These are phyloP conservation scores for Phaetusa simplex DNA, from an alignment of 2,113 vertebrate species.

Conservation along the genomic window DNA sequence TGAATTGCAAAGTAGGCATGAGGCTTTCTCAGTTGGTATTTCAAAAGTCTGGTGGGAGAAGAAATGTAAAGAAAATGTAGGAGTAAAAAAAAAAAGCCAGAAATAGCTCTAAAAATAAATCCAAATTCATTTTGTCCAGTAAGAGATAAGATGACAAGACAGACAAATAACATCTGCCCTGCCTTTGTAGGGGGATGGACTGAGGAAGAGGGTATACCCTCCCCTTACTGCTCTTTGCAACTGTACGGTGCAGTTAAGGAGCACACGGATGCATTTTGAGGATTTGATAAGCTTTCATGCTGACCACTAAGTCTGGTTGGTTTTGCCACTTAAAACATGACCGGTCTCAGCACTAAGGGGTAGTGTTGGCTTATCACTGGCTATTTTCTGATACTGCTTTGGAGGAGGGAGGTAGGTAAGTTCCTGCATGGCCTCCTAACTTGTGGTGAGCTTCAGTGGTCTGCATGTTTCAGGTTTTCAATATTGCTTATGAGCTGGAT, in stretches of 20 bases:
- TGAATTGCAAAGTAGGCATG: slow-evolving; percentile 10
- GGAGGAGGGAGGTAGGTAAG: neutral
- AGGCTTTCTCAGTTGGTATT: neutral
- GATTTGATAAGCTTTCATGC: neutral
- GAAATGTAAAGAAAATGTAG: slow-evolving; percentile 41
- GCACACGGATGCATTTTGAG: neutral
- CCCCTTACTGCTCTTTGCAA: neutral
- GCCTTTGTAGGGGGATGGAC: neutral
- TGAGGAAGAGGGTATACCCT: neutral
- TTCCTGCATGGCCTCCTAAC: neutral
- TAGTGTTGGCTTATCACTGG: neutral
- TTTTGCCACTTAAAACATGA: neutral
- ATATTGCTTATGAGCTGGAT: neutral
- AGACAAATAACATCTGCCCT: neutral
- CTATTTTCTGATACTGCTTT: neutral
- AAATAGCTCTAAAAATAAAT: slow-evolving; percentile 1
- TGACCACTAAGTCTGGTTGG: neutral
- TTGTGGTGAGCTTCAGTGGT: neutral
- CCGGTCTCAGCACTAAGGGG: neutral
- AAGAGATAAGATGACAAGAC: neutral
- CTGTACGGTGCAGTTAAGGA: neutral
- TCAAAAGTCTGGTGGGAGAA: slow-evolving; percentile 22
- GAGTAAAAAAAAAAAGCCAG: neutral
- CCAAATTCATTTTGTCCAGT: neutral
- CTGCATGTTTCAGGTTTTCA: neutral